Base-by-base conservation (phyloP, 2,888 invertebrate genomes). In the Acanthococcus lagerstroemiae region DNA sequence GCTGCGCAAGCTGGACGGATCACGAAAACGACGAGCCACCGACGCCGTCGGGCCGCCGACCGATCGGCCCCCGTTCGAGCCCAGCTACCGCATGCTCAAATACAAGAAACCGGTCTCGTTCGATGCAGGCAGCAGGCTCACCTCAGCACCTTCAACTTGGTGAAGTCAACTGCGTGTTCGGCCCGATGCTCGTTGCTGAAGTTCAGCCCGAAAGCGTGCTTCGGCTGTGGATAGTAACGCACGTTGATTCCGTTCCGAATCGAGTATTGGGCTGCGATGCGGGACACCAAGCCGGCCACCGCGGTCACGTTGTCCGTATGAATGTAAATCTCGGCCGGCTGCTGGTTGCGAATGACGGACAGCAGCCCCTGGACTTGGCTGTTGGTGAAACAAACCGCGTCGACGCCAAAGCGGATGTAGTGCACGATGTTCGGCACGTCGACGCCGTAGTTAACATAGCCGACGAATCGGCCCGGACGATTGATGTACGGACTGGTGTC, bases 181-280 rank as follows among this genome's bases (percentile, higher is more conserved):
- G n/a, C 3, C n/a, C 21, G 50, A n/a, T 25, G 37, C 4, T 17
- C 24, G 27, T 61, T 37, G 22, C 52, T 61, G 24, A 61, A 27
- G 17, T 61, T 61, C 25, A 61, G 17, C 7, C 61, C 61, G 37
- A 61, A 61, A 7, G 48, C 50, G 22, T 61, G 61, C 4, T 61
- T 61, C 12, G 61, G 61, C 44, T 30, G 19, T 17, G 61, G 61
- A 37, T 61, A 61, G 22, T 22, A 52, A 7, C 30, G 50, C n/a
- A 61, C 52, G 5, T 61, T 24, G 17, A 61, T 52, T n/a, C 30
- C 27, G 17, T 22, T 22, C 17, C 22, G n/a, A 7, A 52, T 22
- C 4, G n/a, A 17, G 4, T 50, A 21, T 37, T 52, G 37, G 15
- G 37, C 21, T n/a, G 48, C 46, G 4, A 61, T 26, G 0, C 30